Evolutionary conservation across 2,888 invertebrate genomes (phyloP).

Genomic region (Hydrotaea cyrtoneurina): DNA sequence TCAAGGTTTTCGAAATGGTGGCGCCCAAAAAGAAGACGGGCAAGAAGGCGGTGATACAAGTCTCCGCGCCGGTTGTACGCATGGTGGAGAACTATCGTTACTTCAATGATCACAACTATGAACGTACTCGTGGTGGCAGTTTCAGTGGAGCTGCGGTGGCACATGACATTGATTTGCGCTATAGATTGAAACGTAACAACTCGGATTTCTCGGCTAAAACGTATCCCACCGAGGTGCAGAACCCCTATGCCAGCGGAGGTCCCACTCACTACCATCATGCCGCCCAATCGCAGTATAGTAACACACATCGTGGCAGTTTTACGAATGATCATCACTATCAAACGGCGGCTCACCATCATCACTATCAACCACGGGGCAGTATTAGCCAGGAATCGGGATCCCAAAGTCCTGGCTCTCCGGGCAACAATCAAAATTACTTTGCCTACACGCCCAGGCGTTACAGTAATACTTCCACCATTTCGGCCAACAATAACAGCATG

Average conservation of each 20-base stretch:
- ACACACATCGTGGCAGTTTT: constrained; percentile 71
- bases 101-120: constrained; percentile 80
- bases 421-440: constrained; percentile 73
- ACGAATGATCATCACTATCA: constrained; percentile 67
- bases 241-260: constrained; percentile 32
- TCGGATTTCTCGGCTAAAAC: constrained; percentile 76
- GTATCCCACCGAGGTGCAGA: constrained; percentile 58
- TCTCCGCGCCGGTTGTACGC: constrained; percentile 82
- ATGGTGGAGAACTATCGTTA: constrained; percentile 84
- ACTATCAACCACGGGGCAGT: constrained; percentile 75
- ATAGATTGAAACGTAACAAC: constrained; percentile 78
- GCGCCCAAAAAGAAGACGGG: constrained; percentile 88
- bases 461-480: constrained; percentile 84
- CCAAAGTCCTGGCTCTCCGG: constrained; percentile 62
- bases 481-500: constrained; percentile 68
- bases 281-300: constrained; percentile 68
- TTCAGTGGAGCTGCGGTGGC: constrained; percentile 80
- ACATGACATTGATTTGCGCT: constrained; percentile 77
- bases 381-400: constrained; percentile 68
- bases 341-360: constrained; percentile 22
- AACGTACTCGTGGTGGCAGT: constrained; percentile 80
- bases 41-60: constrained; percentile 82
- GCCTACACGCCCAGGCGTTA: constrained; percentile 82
- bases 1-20: constrained; percentile 90
- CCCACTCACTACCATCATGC: constrained; percentile 68